phyloP scores from a whole-genome alignment of 2,797 vertebrate genomes.

The Aphelocoma californica region DNA sequence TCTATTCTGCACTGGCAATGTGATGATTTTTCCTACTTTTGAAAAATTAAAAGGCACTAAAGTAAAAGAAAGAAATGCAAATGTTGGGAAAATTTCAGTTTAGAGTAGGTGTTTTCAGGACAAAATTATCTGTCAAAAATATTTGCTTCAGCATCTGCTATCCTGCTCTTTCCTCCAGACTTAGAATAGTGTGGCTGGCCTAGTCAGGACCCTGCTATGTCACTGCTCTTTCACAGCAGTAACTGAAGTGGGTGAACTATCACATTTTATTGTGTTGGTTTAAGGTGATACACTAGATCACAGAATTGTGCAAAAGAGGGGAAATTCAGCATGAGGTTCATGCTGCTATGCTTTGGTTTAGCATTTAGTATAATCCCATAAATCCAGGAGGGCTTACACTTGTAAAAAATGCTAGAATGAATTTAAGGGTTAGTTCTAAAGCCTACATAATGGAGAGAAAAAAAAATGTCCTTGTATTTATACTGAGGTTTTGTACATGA shows the following conservation, averaged over 20 bases:
- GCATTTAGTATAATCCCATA: neutral
- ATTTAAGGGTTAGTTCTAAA: neutral
- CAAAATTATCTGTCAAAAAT: neutral
- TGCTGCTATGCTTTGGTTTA: neutral
- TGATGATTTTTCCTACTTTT: neutral
- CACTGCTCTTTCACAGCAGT: neutral
- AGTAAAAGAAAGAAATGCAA: neutral
- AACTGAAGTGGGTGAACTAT: neutral
- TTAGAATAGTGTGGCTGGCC: neutral
- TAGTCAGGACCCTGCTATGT: neutral
- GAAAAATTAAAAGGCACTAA: neutral
- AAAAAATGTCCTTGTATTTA: neutral
- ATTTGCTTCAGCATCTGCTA: neutral
- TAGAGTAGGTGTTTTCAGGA: neutral
- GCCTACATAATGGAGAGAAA: neutral
- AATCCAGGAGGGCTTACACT: neutral
- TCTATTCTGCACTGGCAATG: neutral
- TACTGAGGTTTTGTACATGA: neutral
- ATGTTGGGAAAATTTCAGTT: neutral
- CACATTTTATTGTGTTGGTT: neutral
- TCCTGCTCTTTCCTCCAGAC: neutral
- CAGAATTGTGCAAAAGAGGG: neutral
- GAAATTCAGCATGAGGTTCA: neutral
- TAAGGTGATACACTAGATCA: neutral
- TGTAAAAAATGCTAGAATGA: neutral